Base-by-base conservation (phyloP, 2,888 invertebrate species). In the Vandiemenella viatica region DNA sequence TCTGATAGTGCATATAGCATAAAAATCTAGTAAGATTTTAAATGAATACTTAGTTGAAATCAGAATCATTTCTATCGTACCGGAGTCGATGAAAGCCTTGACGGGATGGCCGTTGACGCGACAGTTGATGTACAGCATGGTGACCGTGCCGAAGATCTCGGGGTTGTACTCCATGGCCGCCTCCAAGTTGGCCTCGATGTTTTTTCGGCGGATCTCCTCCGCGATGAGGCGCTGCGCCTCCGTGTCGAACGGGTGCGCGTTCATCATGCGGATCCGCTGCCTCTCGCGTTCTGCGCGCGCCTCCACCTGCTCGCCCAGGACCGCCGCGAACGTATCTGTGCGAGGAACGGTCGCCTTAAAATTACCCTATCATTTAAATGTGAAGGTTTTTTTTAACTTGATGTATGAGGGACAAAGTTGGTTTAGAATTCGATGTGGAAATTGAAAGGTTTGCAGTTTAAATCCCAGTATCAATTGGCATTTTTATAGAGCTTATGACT, bases 111-210 rank as follows among this genome's bases (percentile, higher is more conserved):
- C 95, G 69, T 98, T 98, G 1, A 98, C 96, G 66, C 81, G 83
- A 66, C 97, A 95, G 65, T 96, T 89, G 53, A 98, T 93, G 66
- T 98, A 83, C 58, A 98, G 75, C 98, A 98, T 97, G 43, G 89
- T 85, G 41, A 98, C 96, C 23, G 91, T 90, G 50, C 95, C 97
- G 68, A 97, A 97, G 41, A 89, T 92, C 69, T 98, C 98, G 0
- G 98, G 98, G 67, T 95, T 91, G 65, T 91, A 91, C 64, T 98
- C 97, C 80, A 97, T 92, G 0, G 97, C 97, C 1, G 92, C 91
- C 64, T 96, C 92, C 95, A 97, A 96, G 62, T 96, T 96, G 0
- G 91, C 89, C 66, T 96, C 91, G 54, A 97, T 92, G 66, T 97
- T 97, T 64, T 93, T 88, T 62, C 86, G 90, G 58, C 85, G 76